These are phyloP conservation scores for Scaptomyza graminum DNA, from an alignment of 1,140 invertebrate species.

Conservation along the genomic window DNA sequence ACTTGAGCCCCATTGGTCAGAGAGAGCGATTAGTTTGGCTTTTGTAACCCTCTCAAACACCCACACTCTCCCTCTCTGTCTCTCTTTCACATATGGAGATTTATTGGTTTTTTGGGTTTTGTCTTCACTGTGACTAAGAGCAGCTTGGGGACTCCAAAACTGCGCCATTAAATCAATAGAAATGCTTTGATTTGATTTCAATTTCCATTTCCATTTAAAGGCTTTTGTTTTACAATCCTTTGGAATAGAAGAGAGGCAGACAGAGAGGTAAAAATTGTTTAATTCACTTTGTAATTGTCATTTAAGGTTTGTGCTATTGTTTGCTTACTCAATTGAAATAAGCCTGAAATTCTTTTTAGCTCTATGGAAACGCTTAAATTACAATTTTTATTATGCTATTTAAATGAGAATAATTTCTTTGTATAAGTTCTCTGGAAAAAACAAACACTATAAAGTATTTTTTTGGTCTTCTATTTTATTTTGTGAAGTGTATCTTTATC, in stretches of 20 bases:
- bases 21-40: slow-evolving; percentile 32
- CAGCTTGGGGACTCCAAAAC: slow-evolving; percentile 17
- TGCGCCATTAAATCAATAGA: slow-evolving; percentile 58
- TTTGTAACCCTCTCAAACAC: slow-evolving; percentile 3
- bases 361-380: background rate
- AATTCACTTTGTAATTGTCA: slow-evolving; percentile 1
- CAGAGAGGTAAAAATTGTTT: background rate
- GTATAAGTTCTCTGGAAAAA: background rate
- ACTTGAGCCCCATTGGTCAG: slow-evolving; percentile 25
- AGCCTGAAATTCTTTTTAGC: background rate
- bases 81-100: too few species aligned
- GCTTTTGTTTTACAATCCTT: background rate
- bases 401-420: background rate
- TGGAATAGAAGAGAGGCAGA: too few species aligned
- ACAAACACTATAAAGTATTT: too few species aligned
- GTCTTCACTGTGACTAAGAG: background rate
- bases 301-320: background rate
- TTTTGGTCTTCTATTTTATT: too few species aligned
- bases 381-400: background rate
- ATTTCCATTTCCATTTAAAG: slow-evolving; percentile 6
- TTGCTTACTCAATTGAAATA: background rate
- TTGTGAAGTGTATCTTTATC: too few species aligned
- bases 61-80: background rate
- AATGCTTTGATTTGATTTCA: slow-evolving; percentile 54
- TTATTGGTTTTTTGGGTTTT: background rate